Evolutionary conservation across 2,113 vertebrate species (phyloP).

Genomic region (Ailuropoda melanoleuca): DNA sequence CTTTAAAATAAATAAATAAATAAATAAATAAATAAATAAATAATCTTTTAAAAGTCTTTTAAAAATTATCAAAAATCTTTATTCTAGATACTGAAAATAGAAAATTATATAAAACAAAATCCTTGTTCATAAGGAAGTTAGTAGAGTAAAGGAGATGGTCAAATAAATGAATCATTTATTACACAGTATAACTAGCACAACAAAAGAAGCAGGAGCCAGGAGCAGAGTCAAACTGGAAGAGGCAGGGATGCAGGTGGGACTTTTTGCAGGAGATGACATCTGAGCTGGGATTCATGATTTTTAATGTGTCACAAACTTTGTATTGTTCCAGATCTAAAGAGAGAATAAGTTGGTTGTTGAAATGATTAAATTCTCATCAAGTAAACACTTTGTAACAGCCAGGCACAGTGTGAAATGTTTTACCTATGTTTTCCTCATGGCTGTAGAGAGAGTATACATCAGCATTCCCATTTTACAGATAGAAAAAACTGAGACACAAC

Average conservation of each 20-base stretch:
- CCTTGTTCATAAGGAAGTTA: background rate
- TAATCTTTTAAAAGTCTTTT: too few relatives aligned
- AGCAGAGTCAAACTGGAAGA: background rate
- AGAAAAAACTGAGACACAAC: background rate
- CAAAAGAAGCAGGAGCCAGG: background rate
- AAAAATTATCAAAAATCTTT: background rate
- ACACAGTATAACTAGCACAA: background rate
- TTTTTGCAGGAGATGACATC: background rate
- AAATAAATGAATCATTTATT: background rate
- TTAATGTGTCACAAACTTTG: background rate
- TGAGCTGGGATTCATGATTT: background rate
- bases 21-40: too few relatives aligned
- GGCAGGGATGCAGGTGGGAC: background rate
- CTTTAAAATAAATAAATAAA: too few relatives aligned
- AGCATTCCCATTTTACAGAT: background rate
- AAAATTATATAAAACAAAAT: background rate
- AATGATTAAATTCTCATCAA: background rate
- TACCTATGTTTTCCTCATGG: background rate
- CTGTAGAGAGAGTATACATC: background rate
- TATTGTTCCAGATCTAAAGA: background rate
- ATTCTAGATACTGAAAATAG: background rate
- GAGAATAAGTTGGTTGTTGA: background rate
- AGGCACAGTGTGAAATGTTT: background rate
- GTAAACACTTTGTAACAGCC: background rate
- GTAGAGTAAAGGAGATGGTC: background rate